Evolutionary conservation across 2,797 vertebrate species (phyloP).

Genomic region (Poeciliopsis presidionis): DNA sequence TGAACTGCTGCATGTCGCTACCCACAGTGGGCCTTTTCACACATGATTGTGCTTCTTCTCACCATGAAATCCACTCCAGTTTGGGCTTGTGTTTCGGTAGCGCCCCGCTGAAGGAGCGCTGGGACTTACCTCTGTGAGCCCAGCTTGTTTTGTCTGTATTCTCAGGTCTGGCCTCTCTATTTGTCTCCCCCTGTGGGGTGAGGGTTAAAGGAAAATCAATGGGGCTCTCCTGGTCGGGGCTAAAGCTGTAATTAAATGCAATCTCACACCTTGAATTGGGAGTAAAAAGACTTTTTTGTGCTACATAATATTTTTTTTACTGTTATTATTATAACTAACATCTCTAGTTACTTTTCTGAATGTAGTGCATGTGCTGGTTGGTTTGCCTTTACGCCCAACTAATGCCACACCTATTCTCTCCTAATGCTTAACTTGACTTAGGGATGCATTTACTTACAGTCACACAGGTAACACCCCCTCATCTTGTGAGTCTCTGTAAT

Average conservation of each 20-base stretch:
- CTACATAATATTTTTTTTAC: slow-evolving; percentile 63
- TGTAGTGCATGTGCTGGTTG: slow-evolving; percentile 32
- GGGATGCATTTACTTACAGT: slow-evolving; percentile 42
- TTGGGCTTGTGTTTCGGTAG: slow-evolving; percentile 52
- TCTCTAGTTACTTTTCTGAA: slow-evolving; percentile 71
- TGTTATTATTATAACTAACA: background rate
- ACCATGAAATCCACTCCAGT: slow-evolving; percentile 49
- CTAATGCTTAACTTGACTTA: slow-evolving; percentile 49
- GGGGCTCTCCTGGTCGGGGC: slow-evolving; percentile 64
- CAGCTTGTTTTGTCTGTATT: slow-evolving; percentile 53
- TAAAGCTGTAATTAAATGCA: slow-evolving; percentile 80
- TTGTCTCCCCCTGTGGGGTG: slow-evolving; percentile 61
- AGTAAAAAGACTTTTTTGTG: slow-evolving; percentile 61
- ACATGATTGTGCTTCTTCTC: slow-evolving; percentile 35
- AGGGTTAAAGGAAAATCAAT: slow-evolving; percentile 77
- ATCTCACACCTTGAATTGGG: slow-evolving; percentile 66
- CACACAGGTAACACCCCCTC: slow-evolving; percentile 56
- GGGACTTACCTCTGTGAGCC: slow-evolving; percentile 51
- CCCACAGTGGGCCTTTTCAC: slow-evolving; percentile 33
- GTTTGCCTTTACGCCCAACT: slow-evolving; percentile 17
- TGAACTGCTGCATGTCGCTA: slow-evolving; percentile 3
- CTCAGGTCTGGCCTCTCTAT: slow-evolving; percentile 64
- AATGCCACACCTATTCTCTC: slow-evolving; percentile 43
- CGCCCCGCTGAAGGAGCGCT: slow-evolving; percentile 57
- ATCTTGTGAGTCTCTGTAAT: slow-evolving; percentile 71